Evolutionary conservation across 2,113 vertebrate species (phyloP), one percentile per base, ranked within the genome.

Genomic region (Okapia johnstoni): DNA sequence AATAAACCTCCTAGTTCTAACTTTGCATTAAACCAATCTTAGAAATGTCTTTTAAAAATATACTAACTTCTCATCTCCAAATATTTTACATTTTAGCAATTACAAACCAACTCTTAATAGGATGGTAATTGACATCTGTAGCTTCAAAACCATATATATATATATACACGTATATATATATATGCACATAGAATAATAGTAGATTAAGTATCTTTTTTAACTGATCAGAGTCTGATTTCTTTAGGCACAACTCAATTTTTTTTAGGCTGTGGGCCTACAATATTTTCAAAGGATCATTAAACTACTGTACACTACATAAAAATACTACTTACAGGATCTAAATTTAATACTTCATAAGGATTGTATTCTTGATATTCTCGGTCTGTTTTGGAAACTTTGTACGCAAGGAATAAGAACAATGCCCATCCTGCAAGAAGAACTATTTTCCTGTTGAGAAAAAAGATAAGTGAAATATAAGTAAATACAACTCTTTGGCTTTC

Each of bases 361-460:
- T 99, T 99, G 98, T 99, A 99, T 97, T 99, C 99, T 98, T 99
- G 99, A 99, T 99, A 99, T 96, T 99, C 99, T 97, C 99, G 97
- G 98, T 99, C 99, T 84, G 99, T 99, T 98, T 99, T 99, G 96
- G 99, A 99, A 98, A 99, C 99, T 98, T 99, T 99, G 98, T 99
- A 99, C 28, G 99, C 99, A 98, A 99, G 99, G 96, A 99, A 99
- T 98, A 99, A 98, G 98, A 99, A 99, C 93, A 99, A 98, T n/a
- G 99, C 99, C 99, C 99, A 99, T 97, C 99, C 99, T 98, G 99
- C 99, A 98, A 99, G 99, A 92, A 99, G 99, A 95, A 99, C 99
- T 97, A 99, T 98, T 99, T 99, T 99, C 99, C 99, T 99, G 98
- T 98, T 98, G 92, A 98, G 95, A 94, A 98, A 96, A 98, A 98